Conservation (phyloP, 92 coral and sea anemone species). For the Pocillopora grandis region DNA sequence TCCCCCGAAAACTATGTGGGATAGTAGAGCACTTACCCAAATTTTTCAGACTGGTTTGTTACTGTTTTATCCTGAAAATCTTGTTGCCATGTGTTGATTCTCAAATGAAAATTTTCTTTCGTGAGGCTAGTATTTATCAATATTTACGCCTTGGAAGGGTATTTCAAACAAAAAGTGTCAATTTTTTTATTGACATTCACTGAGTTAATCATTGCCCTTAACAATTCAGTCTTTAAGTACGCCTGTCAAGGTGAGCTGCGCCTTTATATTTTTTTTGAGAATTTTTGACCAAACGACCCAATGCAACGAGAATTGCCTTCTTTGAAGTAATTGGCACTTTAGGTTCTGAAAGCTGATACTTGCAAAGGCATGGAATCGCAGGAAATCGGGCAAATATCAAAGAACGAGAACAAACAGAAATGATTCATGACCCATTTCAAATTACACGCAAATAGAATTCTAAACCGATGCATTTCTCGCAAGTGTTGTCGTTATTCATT, state of each 20-base stretch:
- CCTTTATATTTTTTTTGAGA: neutral
- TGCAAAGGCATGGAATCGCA: neutral
- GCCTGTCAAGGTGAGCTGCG: neutral
- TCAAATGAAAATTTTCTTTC: neutral
- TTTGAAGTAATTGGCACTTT: neutral
- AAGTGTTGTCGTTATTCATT: neutral
- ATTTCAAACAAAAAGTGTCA: slow-evolving; percentile 22
- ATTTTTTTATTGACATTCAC: slow-evolving; percentile 1
- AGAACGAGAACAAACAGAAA: neutral
- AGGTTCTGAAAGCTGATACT: neutral
- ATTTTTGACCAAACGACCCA: neutral
- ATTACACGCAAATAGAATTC: neutral
- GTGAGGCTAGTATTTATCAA: neutral
- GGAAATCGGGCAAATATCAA: neutral
- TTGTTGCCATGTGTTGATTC: neutral
- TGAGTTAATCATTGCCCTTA: slow-evolving; percentile 19
- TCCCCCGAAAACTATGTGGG: neutral
- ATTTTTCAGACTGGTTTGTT: neutral
- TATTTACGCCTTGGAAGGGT: neutral
- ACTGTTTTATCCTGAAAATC: neutral
- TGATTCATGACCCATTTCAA: neutral
- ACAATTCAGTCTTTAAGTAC: neutral
- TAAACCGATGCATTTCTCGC: neutral
- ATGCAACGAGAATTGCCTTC: neutral
- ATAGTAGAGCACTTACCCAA: neutral